Evolutionary conservation across 1,140 invertebrate genomes (phyloP), one percentile per base, ranked within the genome.

Genomic region (Planococcus citri): DNA sequence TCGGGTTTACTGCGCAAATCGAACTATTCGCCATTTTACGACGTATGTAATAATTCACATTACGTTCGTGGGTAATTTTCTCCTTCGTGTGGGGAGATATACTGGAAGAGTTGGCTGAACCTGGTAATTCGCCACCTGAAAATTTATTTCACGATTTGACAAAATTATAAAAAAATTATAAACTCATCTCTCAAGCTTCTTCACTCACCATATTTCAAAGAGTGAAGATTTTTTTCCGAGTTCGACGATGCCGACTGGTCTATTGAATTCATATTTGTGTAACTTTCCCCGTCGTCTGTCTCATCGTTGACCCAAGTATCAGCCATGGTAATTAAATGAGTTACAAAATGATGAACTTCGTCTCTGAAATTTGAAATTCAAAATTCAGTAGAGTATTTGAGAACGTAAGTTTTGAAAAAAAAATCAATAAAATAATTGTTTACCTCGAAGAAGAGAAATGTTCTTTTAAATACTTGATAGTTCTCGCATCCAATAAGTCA

Each of bases 271-370:
- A 64, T 64, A 27, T 24, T 27, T 2, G 22, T 6, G 20, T 64
- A 64, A 64, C 60, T 64, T 25, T 64, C 60, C 3, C 3, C 4
- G 10, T 64, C 60, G 22, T 64, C 60, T 1, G 22, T 25, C 22
- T 64, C 60, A 17, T 64, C 60, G 20, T 64, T 64, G 2, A 64
- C 60, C 60, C 60, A 64, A 64, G 60, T 64, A 25, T 64, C 60
- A 4, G 25, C 60, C 60, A 64, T 24, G 3, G 60, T 64, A 9
- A 64, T 64, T 25, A 64, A 17, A 27, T 64, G 60, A 2, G 60
- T 27, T 24, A 64, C 60, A 17, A 64, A 64, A 64, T 64, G 60
- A 64, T 64, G 25, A 2, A 64, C 60, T 64, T 64, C 60, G 22
- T 64, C 60, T 25, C 60, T 64, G 22, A 22, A 64, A 64, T 25